Evolutionary conservation across 1,140 invertebrate genomes (phyloP).

Genomic region (Ips nitidus): DNA sequence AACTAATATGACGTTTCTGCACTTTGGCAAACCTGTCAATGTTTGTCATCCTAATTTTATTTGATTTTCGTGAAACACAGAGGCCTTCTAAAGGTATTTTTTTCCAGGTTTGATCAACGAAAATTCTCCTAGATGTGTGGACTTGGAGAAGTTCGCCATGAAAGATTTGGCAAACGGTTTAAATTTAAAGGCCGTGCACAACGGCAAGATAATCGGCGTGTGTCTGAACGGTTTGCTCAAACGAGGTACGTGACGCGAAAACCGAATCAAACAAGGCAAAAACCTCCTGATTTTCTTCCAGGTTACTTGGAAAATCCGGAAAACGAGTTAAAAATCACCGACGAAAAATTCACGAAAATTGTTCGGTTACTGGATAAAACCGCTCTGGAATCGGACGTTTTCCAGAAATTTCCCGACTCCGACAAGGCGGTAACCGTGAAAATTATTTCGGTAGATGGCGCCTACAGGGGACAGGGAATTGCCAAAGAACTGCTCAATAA

Average conservation of each 20-base stretch:
- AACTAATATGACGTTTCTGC: too few species aligned
- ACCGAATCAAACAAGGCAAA: not conserved
- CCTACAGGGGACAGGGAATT: conserved; percentile 66
- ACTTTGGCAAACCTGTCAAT: too few species aligned
- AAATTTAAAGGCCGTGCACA: conserved; percentile 63
- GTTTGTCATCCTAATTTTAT: too few species aligned
- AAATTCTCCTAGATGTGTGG: conserved; percentile 62
- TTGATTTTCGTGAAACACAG: too few species aligned
- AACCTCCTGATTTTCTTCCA: not conserved
- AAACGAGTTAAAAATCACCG: conserved; percentile 55
- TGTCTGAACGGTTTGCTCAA: conserved; percentile 47
- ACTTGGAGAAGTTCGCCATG: conserved; percentile 66
- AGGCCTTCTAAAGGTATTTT: not conserved
- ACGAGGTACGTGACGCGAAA: conserved; percentile 50
- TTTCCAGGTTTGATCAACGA: conserved; percentile 58
- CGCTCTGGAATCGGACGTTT: conserved; percentile 58
- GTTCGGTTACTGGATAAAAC: conserved; percentile 61
- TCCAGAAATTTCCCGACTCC: conserved; percentile 58
- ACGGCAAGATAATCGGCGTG: conserved; percentile 64
- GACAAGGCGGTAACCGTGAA: conserved; percentile 62
- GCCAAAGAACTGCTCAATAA: conserved; percentile 64
- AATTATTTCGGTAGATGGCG: conserved; percentile 66
- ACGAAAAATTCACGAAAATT: conserved; percentile 65
- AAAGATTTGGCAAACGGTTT: conserved; percentile 60
- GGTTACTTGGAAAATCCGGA: conserved; percentile 40